Percentiles rank a stretch among this genome's conserved stretches.
These are phyloP conservation scores for Dendrolimus kikuchii DNA, from an alignment of 1,140 invertebrate genomes.

Conservation along the genomic window DNA sequence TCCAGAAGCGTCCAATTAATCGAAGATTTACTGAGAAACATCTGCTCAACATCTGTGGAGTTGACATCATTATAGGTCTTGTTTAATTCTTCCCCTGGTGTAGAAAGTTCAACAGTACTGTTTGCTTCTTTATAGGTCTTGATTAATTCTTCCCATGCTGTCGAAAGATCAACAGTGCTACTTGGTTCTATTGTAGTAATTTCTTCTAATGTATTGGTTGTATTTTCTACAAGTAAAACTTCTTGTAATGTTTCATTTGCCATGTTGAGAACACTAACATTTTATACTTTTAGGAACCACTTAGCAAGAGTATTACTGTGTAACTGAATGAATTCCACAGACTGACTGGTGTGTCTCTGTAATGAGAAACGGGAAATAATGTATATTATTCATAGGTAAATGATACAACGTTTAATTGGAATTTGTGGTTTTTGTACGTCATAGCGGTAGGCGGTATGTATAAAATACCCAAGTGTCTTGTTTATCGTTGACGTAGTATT, in stretches of 20 bases:
- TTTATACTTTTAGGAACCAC: background rate
- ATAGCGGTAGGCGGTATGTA: conserved; percentile 16
- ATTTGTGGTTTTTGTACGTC: conserved; percentile 40
- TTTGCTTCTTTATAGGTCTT: no score
- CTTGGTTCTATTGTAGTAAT: background rate
- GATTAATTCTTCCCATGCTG: background rate
- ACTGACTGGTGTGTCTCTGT: conserved; percentile 15
- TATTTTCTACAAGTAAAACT: no score
- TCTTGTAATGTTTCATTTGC: background rate
- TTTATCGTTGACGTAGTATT: no score
- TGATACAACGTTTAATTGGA: conserved; percentile 26
- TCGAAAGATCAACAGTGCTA: background rate
- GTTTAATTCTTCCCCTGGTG: no score
- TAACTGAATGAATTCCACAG: conserved; percentile 3
- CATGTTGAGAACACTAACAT: conserved; percentile 11
- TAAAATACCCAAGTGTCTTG: conserved; percentile 18
- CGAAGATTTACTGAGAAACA: conserved; percentile 14
- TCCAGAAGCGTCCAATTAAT: conserved; percentile 26
- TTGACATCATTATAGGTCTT: background rate
- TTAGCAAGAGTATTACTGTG: background rate
- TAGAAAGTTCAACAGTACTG: no score
- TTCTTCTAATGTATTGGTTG: no score
- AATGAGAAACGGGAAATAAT: conserved; percentile 40
- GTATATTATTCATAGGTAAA: conserved; percentile 33
- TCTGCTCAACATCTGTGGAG: background rate